A percentile compares a stretch with the other conserved stretches of the same genome.
Conservation (phyloP, 2,113 vertebrate species). For the Brachypodius melanocephalos region DNA sequence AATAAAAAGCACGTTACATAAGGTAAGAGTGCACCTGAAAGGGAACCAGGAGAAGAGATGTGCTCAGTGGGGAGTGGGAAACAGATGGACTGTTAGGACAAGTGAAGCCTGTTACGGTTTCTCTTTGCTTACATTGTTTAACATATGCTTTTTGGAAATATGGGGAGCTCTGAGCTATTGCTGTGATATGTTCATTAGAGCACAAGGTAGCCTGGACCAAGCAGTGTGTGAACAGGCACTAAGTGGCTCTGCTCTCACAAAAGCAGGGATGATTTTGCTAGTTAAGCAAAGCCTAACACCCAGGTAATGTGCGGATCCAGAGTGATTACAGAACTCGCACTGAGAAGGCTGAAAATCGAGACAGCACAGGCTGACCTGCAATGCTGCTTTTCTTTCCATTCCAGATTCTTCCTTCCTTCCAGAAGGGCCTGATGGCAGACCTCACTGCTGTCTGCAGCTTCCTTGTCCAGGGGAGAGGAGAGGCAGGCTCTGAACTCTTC, state of each 20-base stretch:
- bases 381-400: not conserved
- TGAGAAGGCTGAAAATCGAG: not conserved
- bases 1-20: constrained; percentile 76
- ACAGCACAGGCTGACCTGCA: fast-evolving
- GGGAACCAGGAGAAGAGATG: constrained; percentile 69
- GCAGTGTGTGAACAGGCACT: not conserved
- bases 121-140: constrained; percentile 69
- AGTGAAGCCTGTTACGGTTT: constrained; percentile 69
- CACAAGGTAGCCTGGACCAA: not conserved
- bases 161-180: constrained; percentile 32
- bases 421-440: not conserved
- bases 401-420: not conserved
- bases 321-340: not conserved
- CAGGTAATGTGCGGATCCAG: not conserved
- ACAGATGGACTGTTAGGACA: constrained; percentile 80
- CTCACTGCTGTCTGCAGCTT: not conserved
- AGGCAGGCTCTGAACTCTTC: not conserved
- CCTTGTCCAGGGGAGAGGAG: not conserved
- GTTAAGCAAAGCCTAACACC: not conserved
- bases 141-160: constrained; percentile 74
- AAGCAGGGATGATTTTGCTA: not conserved
- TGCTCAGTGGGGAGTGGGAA: constrained; percentile 71
- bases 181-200: constrained; percentile 76
- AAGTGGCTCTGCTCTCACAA: not conserved
- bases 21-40: constrained; percentile 79